These are phyloP conservation scores for Hoplostethus mediterraneus DNA, from an alignment of 2,797 vertebrate genomes.

Conservation along the genomic window DNA sequence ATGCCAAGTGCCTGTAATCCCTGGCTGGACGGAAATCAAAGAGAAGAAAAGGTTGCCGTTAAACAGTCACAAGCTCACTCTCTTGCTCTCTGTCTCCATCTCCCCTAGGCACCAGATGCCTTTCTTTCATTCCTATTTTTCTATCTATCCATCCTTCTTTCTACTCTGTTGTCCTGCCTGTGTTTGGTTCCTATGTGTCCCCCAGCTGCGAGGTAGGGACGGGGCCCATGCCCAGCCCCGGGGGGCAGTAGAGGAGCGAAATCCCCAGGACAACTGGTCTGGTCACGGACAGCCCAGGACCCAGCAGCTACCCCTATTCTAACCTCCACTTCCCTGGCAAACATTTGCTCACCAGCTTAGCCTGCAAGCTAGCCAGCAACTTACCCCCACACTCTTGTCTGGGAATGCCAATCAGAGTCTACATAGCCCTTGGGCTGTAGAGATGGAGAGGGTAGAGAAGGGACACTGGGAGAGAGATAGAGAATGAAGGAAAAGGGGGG, in stretches of 20 bases:
- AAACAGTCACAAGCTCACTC: slow-evolving; percentile 96
- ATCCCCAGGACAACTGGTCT: slow-evolving; percentile 96
- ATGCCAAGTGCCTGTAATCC: slow-evolving; percentile 88
- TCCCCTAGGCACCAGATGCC: slow-evolving; percentile 94
- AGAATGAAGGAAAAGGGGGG: slow-evolving; percentile 73
- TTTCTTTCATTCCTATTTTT: slow-evolving; percentile 86
- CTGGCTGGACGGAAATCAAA: slow-evolving; percentile 86
- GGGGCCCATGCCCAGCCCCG: slow-evolving; percentile 67
- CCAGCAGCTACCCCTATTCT: slow-evolving; percentile 87
- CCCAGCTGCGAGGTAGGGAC: slow-evolving; percentile 94
- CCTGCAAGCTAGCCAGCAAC: slow-evolving; percentile 80
- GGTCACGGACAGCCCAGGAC: slow-evolving; percentile 93
- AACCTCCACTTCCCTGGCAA: slow-evolving; percentile 90
- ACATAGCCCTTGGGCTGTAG: slow-evolving; percentile 73
- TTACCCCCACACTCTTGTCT: slow-evolving; percentile 85
- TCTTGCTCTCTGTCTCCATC: slow-evolving; percentile 66
- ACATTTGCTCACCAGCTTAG: slow-evolving; percentile 95
- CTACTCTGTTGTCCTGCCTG: slow-evolving; percentile 65
- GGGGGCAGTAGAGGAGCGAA: slow-evolving; percentile 84
- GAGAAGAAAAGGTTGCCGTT: slow-evolving; percentile 88
- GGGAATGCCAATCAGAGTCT: slow-evolving; percentile 88
- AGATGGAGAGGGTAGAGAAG: slow-evolving; percentile 77
- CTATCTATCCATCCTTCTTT: slow-evolving; percentile 77
- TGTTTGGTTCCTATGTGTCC: slow-evolving; percentile 76
- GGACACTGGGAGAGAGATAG: slow-evolving; percentile 67